A percentile compares a stretch with the other conserved stretches of the same genome.
These are phyloP conservation scores for Hippopotamus amphibius DNA, from an alignment of 2,113 vertebrate genomes.

Conservation along the genomic window DNA sequence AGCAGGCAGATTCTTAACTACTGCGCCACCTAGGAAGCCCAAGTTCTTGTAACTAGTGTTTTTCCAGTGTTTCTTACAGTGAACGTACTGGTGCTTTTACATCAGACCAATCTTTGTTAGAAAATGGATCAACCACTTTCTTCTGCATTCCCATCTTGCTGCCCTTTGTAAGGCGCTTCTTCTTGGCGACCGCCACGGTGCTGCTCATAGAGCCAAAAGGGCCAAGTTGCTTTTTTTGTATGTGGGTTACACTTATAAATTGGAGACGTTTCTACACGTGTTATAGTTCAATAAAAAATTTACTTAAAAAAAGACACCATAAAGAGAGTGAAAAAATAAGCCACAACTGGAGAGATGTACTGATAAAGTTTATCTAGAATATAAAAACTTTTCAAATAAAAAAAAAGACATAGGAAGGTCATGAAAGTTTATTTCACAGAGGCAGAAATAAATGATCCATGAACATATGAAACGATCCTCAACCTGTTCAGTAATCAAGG, in stretches of 20 bases:
- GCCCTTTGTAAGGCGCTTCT: neutral
- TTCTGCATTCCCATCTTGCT: neutral
- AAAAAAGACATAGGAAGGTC: neutral
- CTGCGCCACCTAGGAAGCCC: too few species aligned
- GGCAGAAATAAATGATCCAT: neutral
- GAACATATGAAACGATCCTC: neutral
- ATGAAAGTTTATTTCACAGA: constrained; percentile 36
- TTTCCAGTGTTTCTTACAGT: neutral
- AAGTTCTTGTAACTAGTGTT: neutral
- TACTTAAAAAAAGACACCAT: neutral
- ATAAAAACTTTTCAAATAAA: neutral
- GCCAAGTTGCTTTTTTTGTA: neutral
- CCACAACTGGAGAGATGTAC: neutral
- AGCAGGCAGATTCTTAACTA: too few species aligned
- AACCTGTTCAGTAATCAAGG: neutral
- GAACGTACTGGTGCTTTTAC: neutral
- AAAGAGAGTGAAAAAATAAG: constrained; percentile 9
- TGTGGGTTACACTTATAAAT: neutral
- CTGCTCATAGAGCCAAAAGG: neutral
- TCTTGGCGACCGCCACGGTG: neutral
- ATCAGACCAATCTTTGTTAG: neutral
- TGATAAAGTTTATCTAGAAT: neutral
- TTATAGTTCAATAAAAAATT: constrained; percentile 28
- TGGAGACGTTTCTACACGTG: neutral
- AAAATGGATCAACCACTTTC: neutral